Percentiles rank a stretch among this genome's conserved stretches.
phyloP scores from a whole-genome alignment of 37 sponge, comb jelly and placozoan genomes.

The Crambe crambe region DNA sequence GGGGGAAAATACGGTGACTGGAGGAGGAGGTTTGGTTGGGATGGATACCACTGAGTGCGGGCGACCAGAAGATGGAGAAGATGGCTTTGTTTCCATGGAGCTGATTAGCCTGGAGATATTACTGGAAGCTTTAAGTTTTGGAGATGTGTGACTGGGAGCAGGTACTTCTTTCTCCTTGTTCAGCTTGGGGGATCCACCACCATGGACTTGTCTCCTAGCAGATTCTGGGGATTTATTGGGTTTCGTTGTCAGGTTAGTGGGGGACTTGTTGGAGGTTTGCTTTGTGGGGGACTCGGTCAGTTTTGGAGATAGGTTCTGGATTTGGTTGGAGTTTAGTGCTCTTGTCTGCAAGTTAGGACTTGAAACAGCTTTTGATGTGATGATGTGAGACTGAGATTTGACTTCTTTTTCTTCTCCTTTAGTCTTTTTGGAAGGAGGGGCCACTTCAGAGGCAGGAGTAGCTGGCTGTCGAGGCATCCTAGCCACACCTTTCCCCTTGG shows the following conservation, averaged over 20 bases:
- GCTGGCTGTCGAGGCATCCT: not conserved
- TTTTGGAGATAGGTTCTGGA: not conserved
- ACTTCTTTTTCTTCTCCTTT: not conserved
- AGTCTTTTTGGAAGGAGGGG: not conserved
- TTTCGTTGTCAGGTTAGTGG: no score
- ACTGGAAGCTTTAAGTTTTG: not conserved
- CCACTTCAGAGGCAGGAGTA: not conserved
- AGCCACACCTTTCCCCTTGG: not conserved
- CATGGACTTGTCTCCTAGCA: not conserved
- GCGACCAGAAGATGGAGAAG: not conserved
- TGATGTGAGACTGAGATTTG: not conserved
- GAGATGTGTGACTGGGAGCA: not conserved
- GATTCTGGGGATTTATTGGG: no score
- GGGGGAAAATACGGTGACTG: no score
- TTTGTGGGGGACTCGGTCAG: not conserved
- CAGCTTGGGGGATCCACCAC: no score
- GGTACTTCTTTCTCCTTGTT: not conserved
- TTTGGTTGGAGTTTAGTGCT: not conserved
- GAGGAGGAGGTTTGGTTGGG: conserved; percentile 3
- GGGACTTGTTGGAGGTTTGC: not conserved
- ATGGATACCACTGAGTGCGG: not conserved
- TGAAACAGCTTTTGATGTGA: not conserved
- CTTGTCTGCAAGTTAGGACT: not conserved
- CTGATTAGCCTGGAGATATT: not conserved
- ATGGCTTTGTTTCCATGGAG: not conserved